Percentiles rank a stretch among this genome's conserved stretches.
These are phyloP conservation scores for Temnothorax unifasciatus DNA, from an alignment of 2,888 invertebrate genomes.

Conservation along the genomic window DNA sequence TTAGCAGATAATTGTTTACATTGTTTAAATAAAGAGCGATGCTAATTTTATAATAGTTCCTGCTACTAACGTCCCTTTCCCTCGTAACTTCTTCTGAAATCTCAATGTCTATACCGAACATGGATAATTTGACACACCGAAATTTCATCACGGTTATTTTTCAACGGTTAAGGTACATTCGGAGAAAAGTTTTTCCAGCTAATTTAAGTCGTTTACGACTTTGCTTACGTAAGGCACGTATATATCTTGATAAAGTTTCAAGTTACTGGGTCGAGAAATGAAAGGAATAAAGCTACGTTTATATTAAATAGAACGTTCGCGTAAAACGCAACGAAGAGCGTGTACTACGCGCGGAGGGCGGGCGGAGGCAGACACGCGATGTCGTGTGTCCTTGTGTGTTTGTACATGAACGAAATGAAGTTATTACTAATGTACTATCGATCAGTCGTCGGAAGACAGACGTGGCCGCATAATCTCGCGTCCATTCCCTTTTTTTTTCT, in stretches of 20 bases:
- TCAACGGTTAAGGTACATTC: background rate
- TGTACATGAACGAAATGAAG: slow-evolving; percentile 59
- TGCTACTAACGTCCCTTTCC: background rate
- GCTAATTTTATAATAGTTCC: background rate
- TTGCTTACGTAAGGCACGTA: slow-evolving; percentile 12
- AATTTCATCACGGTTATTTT: background rate
- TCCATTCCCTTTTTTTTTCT: slow-evolving; percentile 19
- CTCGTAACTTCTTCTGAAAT: background rate
- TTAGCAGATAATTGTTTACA: background rate
- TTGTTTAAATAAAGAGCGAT: background rate
- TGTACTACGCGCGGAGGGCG: slow-evolving; percentile 20
- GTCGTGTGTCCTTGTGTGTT: slow-evolving; percentile 49
- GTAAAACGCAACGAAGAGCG: slow-evolving; percentile 11
- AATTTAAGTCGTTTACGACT: slow-evolving; percentile 9
- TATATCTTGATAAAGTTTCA: slow-evolving; percentile 36
- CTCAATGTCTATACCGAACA: background rate
- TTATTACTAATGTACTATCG: slow-evolving; percentile 66
- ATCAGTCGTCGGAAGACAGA: slow-evolving; percentile 57
- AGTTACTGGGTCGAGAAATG: slow-evolving; percentile 31
- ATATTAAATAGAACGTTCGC: slow-evolving; percentile 45
- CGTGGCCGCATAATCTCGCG: slow-evolving; percentile 47
- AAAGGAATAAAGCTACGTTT: slow-evolving; percentile 17
- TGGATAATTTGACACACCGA: background rate
- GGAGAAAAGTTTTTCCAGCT: background rate
- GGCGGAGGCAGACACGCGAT: slow-evolving; percentile 40